phyloP scores from a whole-genome alignment of 2,888 invertebrate species.

The Harpalus rubripes region DNA sequence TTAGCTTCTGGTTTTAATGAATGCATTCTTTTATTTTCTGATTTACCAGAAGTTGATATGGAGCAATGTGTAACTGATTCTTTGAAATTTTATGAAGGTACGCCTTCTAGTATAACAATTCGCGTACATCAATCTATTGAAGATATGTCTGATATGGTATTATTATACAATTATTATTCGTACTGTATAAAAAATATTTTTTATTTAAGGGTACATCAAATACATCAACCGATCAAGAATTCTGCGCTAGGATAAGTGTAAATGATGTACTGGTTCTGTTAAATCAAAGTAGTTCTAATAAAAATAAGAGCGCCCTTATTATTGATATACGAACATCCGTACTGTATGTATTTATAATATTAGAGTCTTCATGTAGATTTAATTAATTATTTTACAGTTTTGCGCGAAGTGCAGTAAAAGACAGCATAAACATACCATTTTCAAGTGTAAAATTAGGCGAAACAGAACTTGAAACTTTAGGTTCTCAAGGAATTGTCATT shows the following conservation, averaged over 20 bases:
- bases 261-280: conserved; percentile 85
- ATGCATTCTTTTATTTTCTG: conserved; percentile 98
- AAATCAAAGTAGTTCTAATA: conserved; percentile 79
- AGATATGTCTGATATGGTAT: conserved; percentile 70
- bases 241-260: conserved; percentile 91
- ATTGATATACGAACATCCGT: conserved; percentile 82
- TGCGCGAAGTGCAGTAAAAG: conserved; percentile 87
- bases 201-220: conserved; percentile 83
- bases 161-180: not conserved
- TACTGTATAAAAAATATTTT: conserved; percentile 31
- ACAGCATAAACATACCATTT: conserved; percentile 94
- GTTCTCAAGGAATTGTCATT: conserved; percentile 82
- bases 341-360: conserved; percentile 46
- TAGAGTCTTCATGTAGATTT: conserved; percentile 1
- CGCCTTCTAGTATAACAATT: conserved; percentile 93
- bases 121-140: conserved; percentile 84
- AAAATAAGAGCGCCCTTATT: conserved; percentile 78
- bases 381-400: conserved; percentile 79
- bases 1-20: conserved; percentile 97
- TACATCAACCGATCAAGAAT: conserved; percentile 85
- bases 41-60: conserved; percentile 97
- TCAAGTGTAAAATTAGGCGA: conserved; percentile 87
- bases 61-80: conserved; percentile 95
- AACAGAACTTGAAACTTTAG: conserved; percentile 85
- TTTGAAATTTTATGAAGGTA: conserved; percentile 89